These are phyloP conservation scores for Prinia subflava DNA, from an alignment of 2,113 vertebrate genomes.

Conservation along the genomic window DNA sequence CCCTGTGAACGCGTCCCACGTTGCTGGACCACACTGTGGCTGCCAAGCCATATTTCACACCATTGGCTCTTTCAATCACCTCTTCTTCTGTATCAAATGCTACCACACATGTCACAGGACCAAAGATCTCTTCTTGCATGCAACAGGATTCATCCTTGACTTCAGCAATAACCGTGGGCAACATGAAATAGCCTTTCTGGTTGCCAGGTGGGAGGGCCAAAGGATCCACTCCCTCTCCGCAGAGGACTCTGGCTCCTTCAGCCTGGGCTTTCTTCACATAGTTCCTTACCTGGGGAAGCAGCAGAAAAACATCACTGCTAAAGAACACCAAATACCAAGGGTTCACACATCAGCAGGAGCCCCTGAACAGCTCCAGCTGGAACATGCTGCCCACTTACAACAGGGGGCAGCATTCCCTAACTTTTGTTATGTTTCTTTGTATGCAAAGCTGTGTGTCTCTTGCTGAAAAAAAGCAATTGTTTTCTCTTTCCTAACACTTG, in stretches of 20 bases:
- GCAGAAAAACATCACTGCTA: not conserved
- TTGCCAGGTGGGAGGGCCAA: slow-evolving; percentile 77
- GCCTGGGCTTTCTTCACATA: slow-evolving; percentile 82
- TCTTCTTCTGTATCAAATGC: slow-evolving; percentile 91
- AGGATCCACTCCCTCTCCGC: slow-evolving; percentile 87
- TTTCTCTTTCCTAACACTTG: not conserved
- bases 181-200: slow-evolving; percentile 88
- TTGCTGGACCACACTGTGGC: slow-evolving; percentile 89
- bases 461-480: not conserved
- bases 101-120: slow-evolving; percentile 89
- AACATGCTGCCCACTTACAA: not conserved
- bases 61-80: slow-evolving; percentile 84
- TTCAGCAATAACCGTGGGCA: slow-evolving; percentile 85
- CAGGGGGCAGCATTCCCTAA: not conserved
- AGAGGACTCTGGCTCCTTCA: slow-evolving; percentile 87
- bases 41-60: slow-evolving; percentile 86
- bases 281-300: slow-evolving; percentile 78
- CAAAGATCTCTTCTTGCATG: slow-evolving; percentile 98
- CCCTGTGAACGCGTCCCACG: slow-evolving; percentile 82
- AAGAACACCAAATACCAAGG: not conserved
- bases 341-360: not conserved
- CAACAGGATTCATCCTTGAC: slow-evolving; percentile 83
- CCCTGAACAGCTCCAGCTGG: not conserved
- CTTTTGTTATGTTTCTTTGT: not conserved
- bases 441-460: not conserved